These are phyloP conservation scores for Trichechus manatus DNA, from an alignment of 2,113 vertebrate species.

Conservation along the genomic window DNA sequence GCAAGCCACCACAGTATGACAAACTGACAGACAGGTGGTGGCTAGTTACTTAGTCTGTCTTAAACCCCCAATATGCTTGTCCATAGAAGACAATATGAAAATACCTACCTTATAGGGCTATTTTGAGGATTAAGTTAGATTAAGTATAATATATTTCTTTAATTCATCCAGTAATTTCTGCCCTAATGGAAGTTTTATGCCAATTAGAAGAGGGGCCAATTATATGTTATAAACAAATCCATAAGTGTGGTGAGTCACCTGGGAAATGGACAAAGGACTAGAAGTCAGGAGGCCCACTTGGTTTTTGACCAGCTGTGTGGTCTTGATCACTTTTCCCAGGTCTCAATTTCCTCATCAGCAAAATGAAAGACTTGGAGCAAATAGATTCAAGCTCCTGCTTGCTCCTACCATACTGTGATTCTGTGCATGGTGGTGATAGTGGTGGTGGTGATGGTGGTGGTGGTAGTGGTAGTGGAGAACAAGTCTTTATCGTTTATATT, in stretches of 20 bases:
- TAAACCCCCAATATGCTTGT: background rate
- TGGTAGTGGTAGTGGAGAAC: background rate
- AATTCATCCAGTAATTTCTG: background rate
- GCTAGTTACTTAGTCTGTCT: background rate
- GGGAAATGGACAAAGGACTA: fast-evolving
- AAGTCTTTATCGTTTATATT: background rate
- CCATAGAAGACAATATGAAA: background rate
- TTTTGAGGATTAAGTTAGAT: conserved; percentile 1
- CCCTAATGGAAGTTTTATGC: background rate
- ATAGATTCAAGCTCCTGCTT: background rate
- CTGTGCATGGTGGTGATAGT: fast-evolving
- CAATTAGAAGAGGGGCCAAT: background rate
- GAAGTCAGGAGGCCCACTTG: background rate
- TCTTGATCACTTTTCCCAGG: background rate
- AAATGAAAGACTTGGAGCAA: background rate
- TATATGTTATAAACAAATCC: background rate
- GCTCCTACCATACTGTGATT: background rate
- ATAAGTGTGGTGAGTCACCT: background rate
- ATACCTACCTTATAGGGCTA: background rate
- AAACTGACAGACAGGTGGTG: background rate
- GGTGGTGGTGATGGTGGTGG: fast-evolving
- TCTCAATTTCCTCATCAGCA: background rate
- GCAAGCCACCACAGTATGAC: background rate
- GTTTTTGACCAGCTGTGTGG: background rate
- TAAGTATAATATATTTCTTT: background rate